These are phyloP conservation scores for Corythornis cristatus DNA, from an alignment of 2,113 vertebrate genomes.

Conservation along the genomic window DNA sequence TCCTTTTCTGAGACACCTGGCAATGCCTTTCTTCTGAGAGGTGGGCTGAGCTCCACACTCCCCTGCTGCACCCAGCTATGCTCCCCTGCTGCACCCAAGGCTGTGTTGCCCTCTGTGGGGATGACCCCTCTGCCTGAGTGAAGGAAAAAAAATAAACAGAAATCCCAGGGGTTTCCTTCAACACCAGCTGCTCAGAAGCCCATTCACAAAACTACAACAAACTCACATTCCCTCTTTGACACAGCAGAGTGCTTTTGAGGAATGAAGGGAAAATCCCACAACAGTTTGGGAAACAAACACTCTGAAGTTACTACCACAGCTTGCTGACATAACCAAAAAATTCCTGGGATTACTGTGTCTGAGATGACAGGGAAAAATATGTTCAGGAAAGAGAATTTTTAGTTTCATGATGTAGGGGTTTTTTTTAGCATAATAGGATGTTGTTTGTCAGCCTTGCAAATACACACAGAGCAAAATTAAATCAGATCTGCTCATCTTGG, in stretches of 20 bases:
- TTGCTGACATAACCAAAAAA: not conserved
- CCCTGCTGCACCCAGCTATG: not conserved
- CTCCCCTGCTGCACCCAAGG: not conserved
- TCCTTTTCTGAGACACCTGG: not conserved
- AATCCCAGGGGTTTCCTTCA: not conserved
- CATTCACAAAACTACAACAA: conserved; percentile 5
- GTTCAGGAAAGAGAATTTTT: not conserved
- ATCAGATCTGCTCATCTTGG: not conserved
- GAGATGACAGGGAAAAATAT: not conserved
- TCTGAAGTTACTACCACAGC: not conserved
- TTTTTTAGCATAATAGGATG: not conserved
- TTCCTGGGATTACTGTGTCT: not conserved
- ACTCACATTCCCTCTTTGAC: not conserved
- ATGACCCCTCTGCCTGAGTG: not conserved
- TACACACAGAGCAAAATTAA: not conserved
- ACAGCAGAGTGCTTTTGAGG: not conserved
- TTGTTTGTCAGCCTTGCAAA: not conserved
- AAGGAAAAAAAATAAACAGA: not conserved
- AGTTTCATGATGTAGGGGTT: not conserved
- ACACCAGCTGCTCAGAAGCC: not conserved
- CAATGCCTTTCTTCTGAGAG: not conserved
- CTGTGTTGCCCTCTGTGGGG: not conserved
- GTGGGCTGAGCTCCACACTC: not conserved
- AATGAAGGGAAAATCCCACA: not conserved
- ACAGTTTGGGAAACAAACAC: not conserved